phyloP scores from a whole-genome alignment of 2,113 vertebrate species.

The mouse (Mus musculus) region GRCm39 chr14:116462001-116462500 shows the following conservation, averaged over 20 bases:
- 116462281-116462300: background rate
- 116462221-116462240: background rate
- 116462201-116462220: background rate
- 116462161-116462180: background rate
- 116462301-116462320: slow-evolving; percentile 54
- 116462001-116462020: background rate
- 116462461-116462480: background rate
- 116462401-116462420: slow-evolving; percentile 32
- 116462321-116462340: background rate
- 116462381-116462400: background rate
- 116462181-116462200: background rate
- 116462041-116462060: background rate
- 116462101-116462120: background rate
- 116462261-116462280: slow-evolving; percentile 35
- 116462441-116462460: background rate
- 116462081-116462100: background rate
- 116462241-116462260: slow-evolving; percentile 49
- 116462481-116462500: background rate
- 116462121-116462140: background rate
- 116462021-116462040: background rate
- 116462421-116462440: background rate
- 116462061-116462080: background rate
- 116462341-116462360: slow-evolving; percentile 57
- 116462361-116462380: slow-evolving; percentile 36
- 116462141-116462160: background rate